Evolutionary conservation across 2,113 vertebrate genomes (phyloP).

Genomic region (Steatornis caripensis): DNA sequence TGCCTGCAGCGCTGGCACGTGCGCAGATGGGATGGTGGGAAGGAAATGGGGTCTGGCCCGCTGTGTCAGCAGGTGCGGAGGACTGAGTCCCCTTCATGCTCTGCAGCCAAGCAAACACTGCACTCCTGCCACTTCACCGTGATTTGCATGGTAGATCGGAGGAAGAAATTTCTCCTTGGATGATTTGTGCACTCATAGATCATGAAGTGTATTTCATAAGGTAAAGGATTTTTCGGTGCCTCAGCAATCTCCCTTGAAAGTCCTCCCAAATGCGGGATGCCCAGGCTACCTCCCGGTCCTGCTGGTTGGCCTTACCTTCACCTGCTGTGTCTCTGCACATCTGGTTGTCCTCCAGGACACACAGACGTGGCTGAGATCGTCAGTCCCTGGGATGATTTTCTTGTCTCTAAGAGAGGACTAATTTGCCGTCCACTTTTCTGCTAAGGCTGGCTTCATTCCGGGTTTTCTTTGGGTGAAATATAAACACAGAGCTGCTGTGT

Average conservation of each 20-base stretch:
- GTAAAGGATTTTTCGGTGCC: not conserved
- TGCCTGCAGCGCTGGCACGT: not conserved
- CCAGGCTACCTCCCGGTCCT: not conserved
- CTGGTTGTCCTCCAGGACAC: not conserved
- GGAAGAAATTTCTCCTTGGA: not conserved
- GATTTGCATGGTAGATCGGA: not conserved
- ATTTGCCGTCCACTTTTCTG: not conserved
- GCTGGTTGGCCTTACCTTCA: not conserved
- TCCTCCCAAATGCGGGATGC: not conserved
- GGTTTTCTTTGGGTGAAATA: not conserved
- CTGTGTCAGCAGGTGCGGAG: rapidly evolving
- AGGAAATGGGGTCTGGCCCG: not conserved
- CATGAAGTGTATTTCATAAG: not conserved
- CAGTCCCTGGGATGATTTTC: not conserved
- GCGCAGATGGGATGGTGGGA: not conserved
- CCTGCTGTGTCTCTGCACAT: not conserved
- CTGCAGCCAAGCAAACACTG: not conserved
- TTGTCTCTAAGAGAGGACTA: not conserved
- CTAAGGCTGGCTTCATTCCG: not conserved
- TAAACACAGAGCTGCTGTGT: not conserved
- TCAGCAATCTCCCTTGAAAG: not conserved
- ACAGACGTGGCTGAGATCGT: not conserved
- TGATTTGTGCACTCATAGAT: not conserved
- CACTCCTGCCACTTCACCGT: not conserved
- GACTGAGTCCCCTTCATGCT: conserved; percentile 5